phyloP scores from a whole-genome alignment of 1,140 invertebrate species.

The Lasaia peninsularis region DNA sequence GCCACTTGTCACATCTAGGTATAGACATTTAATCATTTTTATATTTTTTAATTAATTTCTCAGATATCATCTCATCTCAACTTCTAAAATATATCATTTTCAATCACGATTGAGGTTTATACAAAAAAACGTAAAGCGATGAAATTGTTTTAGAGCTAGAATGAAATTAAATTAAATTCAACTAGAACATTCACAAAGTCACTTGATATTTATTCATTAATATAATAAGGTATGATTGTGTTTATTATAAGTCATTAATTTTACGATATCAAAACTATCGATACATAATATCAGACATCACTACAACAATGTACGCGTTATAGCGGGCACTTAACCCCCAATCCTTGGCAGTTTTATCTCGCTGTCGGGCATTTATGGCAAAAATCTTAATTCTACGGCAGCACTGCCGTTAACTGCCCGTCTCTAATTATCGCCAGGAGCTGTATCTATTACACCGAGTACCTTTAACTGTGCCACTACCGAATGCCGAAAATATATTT shows the following conservation, averaged over 20 bases:
- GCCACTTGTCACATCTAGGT: too few species aligned
- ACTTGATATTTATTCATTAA: too few species aligned
- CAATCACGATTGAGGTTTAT: too few species aligned
- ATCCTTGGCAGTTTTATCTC: slow-evolving; percentile 64
- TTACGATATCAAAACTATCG: not conserved
- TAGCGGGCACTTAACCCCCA: slow-evolving; percentile 74
- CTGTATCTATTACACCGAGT: slow-evolving; percentile 64
- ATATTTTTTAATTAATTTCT: too few species aligned
- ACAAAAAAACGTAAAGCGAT: too few species aligned
- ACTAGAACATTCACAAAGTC: too few species aligned
- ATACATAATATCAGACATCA: slow-evolving; percentile 25
- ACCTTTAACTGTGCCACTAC: slow-evolving; percentile 17
- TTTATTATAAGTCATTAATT: not conserved
- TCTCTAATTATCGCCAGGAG: slow-evolving; percentile 65
- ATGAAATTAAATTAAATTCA: too few species aligned
- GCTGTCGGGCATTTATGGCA: slow-evolving; percentile 65
- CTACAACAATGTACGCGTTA: slow-evolving; percentile 64
- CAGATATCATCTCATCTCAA: too few species aligned
- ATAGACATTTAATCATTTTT: too few species aligned
- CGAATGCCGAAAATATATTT: not conserved
- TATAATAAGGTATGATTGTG: not conserved
- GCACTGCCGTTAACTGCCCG: slow-evolving; percentile 69
- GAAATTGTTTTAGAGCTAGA: too few species aligned
- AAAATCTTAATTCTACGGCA: slow-evolving; percentile 71
- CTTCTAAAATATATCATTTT: too few species aligned